phyloP scores from a whole-genome alignment of 2,797 vertebrate genomes.

The Toxotes lorentzi region DNA sequence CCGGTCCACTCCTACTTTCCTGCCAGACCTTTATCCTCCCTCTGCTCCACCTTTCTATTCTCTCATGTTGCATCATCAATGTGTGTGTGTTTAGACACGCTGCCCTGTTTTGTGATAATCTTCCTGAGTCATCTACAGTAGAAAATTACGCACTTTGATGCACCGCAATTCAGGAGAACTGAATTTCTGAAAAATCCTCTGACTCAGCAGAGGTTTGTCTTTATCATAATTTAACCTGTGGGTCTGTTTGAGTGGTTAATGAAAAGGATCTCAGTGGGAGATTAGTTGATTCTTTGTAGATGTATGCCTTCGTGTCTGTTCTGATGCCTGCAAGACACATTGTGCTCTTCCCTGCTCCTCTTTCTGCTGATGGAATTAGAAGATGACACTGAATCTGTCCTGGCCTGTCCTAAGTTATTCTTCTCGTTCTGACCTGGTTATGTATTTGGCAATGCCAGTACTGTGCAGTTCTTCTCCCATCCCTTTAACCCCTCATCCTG shows the following conservation, averaged over 20 bases:
- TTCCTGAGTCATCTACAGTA: conserved; percentile 23
- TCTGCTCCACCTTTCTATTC: neutral
- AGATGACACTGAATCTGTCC: neutral
- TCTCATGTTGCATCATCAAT: neutral
- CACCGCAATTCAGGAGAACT: conserved; percentile 30
- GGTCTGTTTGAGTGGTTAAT: conserved; percentile 49
- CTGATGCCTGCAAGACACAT: conserved; percentile 12
- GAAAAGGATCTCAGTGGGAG: conserved; percentile 35
- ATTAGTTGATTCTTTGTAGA: conserved; percentile 53
- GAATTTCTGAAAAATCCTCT: conserved; percentile 2
- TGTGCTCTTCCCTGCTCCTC: neutral
- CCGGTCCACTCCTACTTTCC: neutral
- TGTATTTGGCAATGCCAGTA: neutral
- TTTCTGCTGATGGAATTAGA: conserved; percentile 12
- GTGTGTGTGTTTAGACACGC: conserved; percentile 15
- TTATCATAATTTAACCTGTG: conserved; percentile 28
- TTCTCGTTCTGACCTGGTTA: neutral
- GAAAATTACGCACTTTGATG: conserved; percentile 38
- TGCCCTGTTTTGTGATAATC: conserved; percentile 37
- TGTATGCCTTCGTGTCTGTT: neutral
- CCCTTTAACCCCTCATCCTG: neutral
- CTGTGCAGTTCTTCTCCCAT: neutral
- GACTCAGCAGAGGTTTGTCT: conserved; percentile 12
- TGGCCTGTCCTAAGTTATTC: neutral
- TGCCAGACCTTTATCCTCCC: neutral